phyloP scores from a whole-genome alignment of 2,797 vertebrate species.

The Mycteria americana region DNA sequence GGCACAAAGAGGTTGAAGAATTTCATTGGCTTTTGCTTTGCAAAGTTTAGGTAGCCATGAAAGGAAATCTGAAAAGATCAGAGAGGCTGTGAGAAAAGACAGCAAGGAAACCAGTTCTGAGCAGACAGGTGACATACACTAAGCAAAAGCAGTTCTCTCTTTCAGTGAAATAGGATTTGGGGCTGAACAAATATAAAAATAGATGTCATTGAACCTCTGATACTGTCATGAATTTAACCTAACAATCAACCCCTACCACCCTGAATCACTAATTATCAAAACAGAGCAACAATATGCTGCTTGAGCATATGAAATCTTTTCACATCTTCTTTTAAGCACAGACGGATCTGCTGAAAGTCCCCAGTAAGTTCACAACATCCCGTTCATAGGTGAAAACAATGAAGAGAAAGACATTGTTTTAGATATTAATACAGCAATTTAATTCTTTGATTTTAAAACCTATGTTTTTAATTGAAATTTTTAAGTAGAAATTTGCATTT shows the following conservation, averaged over 20 bases:
- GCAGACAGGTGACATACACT: background rate
- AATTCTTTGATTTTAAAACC: background rate
- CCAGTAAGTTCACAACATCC: background rate
- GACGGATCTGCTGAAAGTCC: background rate
- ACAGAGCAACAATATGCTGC: background rate
- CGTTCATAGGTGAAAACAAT: background rate
- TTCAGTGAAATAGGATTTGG: background rate
- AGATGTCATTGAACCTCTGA: background rate
- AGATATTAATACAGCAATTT: background rate
- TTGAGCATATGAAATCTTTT: conserved; percentile 10
- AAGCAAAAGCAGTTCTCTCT: background rate
- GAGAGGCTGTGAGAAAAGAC: background rate
- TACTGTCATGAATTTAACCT: background rate
- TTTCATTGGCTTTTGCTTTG: background rate
- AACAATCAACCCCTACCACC: conserved; percentile 5
- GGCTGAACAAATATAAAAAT: background rate
- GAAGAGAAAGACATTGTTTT: background rate
- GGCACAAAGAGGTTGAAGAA: background rate
- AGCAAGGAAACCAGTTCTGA: background rate
- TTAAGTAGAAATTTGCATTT: background rate
- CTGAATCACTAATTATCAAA: conserved; percentile 4
- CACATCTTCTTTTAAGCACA: background rate
- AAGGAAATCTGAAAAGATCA: background rate
- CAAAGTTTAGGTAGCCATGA: background rate
- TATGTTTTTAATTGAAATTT: background rate